Percentiles rank a stretch among this genome's conserved stretches.
phyloP scores from a whole-genome alignment of 2,797 vertebrate species.

The Molossus molossus region DNA sequence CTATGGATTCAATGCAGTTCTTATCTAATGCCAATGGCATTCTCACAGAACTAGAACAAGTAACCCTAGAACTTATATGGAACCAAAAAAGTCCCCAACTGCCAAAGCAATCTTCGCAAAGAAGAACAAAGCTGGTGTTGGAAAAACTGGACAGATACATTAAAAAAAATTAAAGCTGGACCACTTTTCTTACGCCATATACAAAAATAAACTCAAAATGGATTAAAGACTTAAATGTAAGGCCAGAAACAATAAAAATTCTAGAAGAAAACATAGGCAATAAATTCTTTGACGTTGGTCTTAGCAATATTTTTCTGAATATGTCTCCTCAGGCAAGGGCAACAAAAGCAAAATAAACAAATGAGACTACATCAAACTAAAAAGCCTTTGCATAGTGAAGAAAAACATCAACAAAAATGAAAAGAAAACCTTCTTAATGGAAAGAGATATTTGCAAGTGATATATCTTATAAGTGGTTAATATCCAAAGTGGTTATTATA shows the following conservation, averaged over 20 bases:
- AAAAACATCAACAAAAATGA: background rate
- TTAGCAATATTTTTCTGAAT: slow-evolving; percentile 4
- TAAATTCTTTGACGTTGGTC: background rate
- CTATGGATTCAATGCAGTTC: background rate
- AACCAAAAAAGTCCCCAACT: background rate
- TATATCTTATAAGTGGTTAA: background rate
- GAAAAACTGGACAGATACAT: background rate
- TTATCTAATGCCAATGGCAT: background rate
- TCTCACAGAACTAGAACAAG: background rate
- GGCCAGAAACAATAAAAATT: background rate
- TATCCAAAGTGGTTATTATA: background rate
- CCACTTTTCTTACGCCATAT: background rate
- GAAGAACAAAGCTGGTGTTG: background rate
- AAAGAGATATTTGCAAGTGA: background rate
- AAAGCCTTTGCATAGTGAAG: background rate
- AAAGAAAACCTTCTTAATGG: background rate
- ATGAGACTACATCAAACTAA: background rate
- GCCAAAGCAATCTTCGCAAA: background rate
- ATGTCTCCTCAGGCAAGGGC: background rate
- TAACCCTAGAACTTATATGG: background rate
- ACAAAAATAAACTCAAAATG: slow-evolving; percentile 5
- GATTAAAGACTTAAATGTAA: background rate
- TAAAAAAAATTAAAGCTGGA: background rate
- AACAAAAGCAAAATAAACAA: background rate
- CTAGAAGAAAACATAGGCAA: background rate